Evolutionary conservation across 2,888 invertebrate species (phyloP).

Genomic region (Patella caerulea): DNA sequence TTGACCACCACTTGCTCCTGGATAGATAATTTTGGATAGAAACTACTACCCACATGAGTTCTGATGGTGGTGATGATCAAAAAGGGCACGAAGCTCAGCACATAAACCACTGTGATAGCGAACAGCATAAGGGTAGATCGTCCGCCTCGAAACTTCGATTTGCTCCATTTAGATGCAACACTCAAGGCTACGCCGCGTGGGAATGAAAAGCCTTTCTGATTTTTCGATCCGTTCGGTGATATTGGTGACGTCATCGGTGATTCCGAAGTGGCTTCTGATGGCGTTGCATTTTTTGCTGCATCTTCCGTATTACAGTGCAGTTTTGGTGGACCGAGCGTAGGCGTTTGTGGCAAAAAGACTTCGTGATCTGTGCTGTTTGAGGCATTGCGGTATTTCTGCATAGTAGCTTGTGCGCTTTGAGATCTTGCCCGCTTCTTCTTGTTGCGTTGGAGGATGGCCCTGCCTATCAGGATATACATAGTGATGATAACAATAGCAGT

Average conservation of each 20-base stretch:
- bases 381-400: slow-evolving; percentile 24
- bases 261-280: neutral
- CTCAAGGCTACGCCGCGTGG: neutral
- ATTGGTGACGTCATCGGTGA: neutral
- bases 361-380: neutral
- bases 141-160: slow-evolving; percentile 21
- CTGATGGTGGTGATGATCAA: slow-evolving; percentile 43
- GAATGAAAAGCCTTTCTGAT: neutral
- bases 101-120: slow-evolving; percentile 43
- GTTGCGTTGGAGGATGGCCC: slow-evolving; percentile 38
- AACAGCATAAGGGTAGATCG: slow-evolving; percentile 41
- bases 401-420: slow-evolving; percentile 13
- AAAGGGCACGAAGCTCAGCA: slow-evolving; percentile 42
- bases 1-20: slow-evolving; percentile 34
- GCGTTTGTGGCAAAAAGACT: slow-evolving; percentile 1
- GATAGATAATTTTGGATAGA: slow-evolving; percentile 33
- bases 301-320: neutral
- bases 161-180: neutral
- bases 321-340: neutral
- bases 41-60: slow-evolving; percentile 24
- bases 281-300: neutral
- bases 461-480: slow-evolving; percentile 39
- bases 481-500: slow-evolving; percentile 36
- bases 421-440: slow-evolving; percentile 19
- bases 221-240: neutral